These are phyloP conservation scores for Pseudochromis fuscus DNA, from an alignment of 2,797 vertebrate species.

Conservation along the genomic window DNA sequence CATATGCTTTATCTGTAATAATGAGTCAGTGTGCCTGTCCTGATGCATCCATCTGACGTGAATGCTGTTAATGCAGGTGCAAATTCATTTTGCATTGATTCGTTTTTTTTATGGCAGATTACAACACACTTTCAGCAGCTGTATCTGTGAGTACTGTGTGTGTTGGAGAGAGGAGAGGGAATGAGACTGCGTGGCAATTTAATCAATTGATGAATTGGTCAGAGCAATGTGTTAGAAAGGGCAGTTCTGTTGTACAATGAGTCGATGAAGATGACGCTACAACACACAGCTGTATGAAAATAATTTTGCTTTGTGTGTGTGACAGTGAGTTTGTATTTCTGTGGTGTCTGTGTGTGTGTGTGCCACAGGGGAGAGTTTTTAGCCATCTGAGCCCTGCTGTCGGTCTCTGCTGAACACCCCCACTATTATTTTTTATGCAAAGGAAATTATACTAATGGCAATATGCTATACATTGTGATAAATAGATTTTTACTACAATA, in stretches of 20 bases:
- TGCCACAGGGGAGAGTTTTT: constrained; percentile 63
- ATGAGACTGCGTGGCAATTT: constrained; percentile 27
- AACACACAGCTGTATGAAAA: constrained; percentile 40
- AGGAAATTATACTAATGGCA: constrained; percentile 33
- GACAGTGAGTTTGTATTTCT: constrained; percentile 13
- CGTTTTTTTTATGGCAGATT: constrained; percentile 47
- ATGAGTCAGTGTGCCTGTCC: constrained; percentile 24
- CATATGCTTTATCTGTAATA: constrained; percentile 5
- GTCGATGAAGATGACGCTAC: constrained; percentile 32
- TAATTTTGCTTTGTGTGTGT: constrained; percentile 2
- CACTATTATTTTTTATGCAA: constrained; percentile 42
- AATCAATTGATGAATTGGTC: constrained; percentile 67
- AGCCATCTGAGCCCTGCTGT: constrained; percentile 73
- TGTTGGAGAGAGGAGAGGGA: neutral
- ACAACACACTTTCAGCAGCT: constrained; percentile 24
- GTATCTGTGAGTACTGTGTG: constrained; percentile 24
- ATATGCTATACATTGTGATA: constrained; percentile 37
- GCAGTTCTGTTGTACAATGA: constrained; percentile 28
- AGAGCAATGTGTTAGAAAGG: constrained; percentile 47
- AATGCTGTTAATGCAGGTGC: constrained; percentile 25
- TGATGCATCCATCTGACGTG: constrained; percentile 23
- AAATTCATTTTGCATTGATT: constrained; percentile 37
- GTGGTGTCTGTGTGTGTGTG: constrained; percentile 20
- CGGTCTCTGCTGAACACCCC: constrained; percentile 46
- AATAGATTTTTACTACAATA: constrained; percentile 38